These are phyloP conservation scores for Danaus chrysippus DNA, from an alignment of 2,888 invertebrate species.

Conservation along the genomic window DNA sequence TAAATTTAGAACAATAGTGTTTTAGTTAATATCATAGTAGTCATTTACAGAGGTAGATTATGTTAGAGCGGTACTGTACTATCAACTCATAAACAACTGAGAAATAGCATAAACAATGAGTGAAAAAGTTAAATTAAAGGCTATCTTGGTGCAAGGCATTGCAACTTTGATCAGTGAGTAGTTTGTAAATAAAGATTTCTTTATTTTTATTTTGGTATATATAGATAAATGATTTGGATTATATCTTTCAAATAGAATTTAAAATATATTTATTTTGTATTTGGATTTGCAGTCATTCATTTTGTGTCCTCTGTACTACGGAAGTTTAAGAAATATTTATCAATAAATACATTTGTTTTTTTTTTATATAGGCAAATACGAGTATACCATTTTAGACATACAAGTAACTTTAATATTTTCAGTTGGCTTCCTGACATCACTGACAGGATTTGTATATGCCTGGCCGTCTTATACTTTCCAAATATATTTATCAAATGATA, in stretches of 20 bases:
- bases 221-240: background rate
- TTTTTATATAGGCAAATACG: no score
- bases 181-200: background rate
- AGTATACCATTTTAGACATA: background rate
- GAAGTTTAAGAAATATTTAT: no score
- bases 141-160: conserved; percentile 48
- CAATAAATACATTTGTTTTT: no score
- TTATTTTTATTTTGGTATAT: background rate
- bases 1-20: background rate
- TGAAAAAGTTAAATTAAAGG: conserved; percentile 43
- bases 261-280: no score
- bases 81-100: background rate
- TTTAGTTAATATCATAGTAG: background rate
- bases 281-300: no score
- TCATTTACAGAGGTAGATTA: background rate
- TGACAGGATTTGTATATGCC: conserved; percentile 59
- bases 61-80: background rate
- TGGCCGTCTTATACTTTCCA: conserved; percentile 68
- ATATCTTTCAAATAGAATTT: no score
- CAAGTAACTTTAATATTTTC: conserved; percentile 17
- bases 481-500: conserved; percentile 57
- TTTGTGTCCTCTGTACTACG: no score
- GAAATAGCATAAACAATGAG: conserved; percentile 36
- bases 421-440: conserved; percentile 57
- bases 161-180: conserved; percentile 47